Evolutionary conservation across 2,797 vertebrate genomes (phyloP), one percentile per base, ranked within the genome.

Genomic region (Ctenosaura bakeri): DNA sequence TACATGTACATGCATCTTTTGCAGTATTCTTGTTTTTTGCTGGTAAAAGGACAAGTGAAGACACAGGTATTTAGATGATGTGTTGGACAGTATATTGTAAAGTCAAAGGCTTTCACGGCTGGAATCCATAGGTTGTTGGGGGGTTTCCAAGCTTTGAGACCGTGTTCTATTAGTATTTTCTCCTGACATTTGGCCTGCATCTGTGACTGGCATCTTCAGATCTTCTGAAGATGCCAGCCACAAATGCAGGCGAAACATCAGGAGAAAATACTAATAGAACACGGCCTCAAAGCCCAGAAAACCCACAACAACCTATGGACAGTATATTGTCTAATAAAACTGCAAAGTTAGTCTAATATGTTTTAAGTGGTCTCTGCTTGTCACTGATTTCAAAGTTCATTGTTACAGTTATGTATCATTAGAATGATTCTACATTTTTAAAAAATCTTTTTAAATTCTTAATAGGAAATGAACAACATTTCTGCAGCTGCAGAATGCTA

Each of bases 401-500:
- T 62, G 1, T 26, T 62, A 66, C 1, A 54, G 14, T 78, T 56
- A 20, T 42, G 24, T 54, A 42, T 18, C 35, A 62, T 56, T 50
- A 38, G 81, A 22, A 8, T 59, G 14, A 24, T n/a, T 56, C 62
- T 64, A 50, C 6, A 76, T 84, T 91, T 4, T 9, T 9, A 77
- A n/a, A 6, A 24, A 32, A 32, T 93, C 85, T 94, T 83, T 92
- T 92, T 89, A 62, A 84, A 32, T 64, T 94, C 90, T 91, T 2
- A 92, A 1, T 94, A 99, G 99, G 99, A 99, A 97, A 99, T 99
- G 99, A 99, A 99, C 94, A 98, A 98, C 93, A 98, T 98, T 82
- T 94, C 97, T 13, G 98, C 97, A 0, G 98, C 99, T 90, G 98
- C 99, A 38, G 99, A 99, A 87, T 98, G 98, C 97, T 99, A 99